phyloP scores from a whole-genome alignment of 1,140 invertebrate genomes.

The Drosophila parvula region DNA sequence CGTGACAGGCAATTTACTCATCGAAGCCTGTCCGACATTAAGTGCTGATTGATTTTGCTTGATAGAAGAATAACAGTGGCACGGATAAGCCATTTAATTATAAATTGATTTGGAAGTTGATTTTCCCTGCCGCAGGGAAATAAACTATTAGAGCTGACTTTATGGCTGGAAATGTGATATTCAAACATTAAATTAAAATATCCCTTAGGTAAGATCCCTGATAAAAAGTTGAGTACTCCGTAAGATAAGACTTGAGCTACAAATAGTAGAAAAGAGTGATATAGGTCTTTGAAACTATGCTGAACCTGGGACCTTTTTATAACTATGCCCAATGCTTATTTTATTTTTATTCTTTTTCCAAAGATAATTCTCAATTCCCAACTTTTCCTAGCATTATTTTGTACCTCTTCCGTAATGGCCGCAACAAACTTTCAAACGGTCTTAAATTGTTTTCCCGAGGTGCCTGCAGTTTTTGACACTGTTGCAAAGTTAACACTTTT shows the following conservation, averaged over 20 bases:
- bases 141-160: not conserved
- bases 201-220: not conserved
- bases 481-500: constrained; percentile 41
- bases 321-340: not conserved
- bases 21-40: not conserved
- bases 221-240: too few relatives aligned
- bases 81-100: constrained; percentile 11
- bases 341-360: not conserved
- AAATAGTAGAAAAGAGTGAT: not conserved
- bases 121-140: not conserved
- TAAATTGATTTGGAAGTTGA: not conserved
- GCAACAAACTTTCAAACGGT: constrained; percentile 37
- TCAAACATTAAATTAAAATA: not conserved
- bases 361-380: not conserved
- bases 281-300: not conserved
- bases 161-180: not conserved
- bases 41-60: not conserved
- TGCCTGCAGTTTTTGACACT: constrained; percentile 51
- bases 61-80: not conserved
- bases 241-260: not conserved
- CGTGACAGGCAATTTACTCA: not conserved
- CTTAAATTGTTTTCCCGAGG: constrained; percentile 22
- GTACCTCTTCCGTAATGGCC: not conserved
- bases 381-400: not conserved
- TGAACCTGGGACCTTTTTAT: not conserved